Conservation (phyloP, 1,140 invertebrate species). For the Dolichoris vasculosae region DNA sequence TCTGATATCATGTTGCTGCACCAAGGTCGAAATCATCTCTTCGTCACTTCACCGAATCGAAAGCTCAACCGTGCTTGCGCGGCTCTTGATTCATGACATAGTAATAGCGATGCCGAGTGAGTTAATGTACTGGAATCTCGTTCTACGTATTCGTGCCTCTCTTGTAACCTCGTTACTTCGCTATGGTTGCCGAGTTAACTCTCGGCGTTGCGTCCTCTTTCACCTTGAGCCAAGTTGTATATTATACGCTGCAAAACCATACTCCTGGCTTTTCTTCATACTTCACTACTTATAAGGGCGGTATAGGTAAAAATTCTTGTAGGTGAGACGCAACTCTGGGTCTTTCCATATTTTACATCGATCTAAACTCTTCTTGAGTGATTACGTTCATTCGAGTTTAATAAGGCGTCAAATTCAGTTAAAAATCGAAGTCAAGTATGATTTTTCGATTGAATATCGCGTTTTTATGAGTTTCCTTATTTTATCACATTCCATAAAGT, state of each 20-base stretch:
- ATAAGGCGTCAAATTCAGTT: not conserved
- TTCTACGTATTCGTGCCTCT: constrained; percentile 15
- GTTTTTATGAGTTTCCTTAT: too few relatives aligned
- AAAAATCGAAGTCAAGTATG: not conserved
- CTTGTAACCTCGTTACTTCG: not conserved
- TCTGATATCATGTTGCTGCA: constrained; percentile 15
- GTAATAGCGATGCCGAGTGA: not conserved
- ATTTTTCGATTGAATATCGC: too few relatives aligned
- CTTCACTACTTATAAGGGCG: not conserved
- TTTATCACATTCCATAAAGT: too few relatives aligned
- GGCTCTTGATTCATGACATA: constrained; percentile 35
- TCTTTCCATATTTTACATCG: not conserved
- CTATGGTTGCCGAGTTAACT: not conserved
- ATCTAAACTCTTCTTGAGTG: not conserved
- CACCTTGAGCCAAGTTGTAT: not conserved
- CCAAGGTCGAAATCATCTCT: constrained; percentile 16
- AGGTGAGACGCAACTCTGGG: not conserved
- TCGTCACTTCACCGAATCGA: constrained; percentile 19
- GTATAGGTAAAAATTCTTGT: not conserved
- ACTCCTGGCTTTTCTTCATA: not conserved
- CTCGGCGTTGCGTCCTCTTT: not conserved
- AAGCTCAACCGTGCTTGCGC: constrained; percentile 25
- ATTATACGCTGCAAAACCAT: not conserved
- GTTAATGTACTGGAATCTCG: constrained; percentile 49
- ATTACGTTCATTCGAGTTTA: not conserved